Percentiles rank a stretch among this genome's conserved stretches.
Conservation (phyloP, 2,797 vertebrate species). For the Spinibarbus caldwelli region DNA sequence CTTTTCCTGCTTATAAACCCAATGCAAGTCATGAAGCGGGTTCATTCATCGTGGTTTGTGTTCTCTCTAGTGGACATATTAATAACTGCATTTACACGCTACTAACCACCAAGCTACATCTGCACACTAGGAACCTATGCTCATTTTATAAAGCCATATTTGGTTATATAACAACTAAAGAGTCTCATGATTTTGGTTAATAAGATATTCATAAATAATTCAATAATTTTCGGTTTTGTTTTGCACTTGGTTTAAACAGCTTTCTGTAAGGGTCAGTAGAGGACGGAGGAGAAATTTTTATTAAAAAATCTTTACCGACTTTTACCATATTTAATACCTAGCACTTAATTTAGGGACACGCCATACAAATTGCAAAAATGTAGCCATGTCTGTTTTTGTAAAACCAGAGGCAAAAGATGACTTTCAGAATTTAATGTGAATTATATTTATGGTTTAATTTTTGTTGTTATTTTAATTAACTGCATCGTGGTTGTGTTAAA, state of each 20-base stretch:
- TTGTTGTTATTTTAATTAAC: not conserved
- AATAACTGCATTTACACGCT: not conserved
- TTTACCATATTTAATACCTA: not conserved
- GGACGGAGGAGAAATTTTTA: not conserved
- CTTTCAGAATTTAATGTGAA: not conserved
- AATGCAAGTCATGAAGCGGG: not conserved
- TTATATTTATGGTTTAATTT: not conserved
- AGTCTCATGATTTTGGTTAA: not conserved
- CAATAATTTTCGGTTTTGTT: not conserved
- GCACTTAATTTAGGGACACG: not conserved
- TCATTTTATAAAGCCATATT: not conserved
- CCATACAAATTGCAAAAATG: not conserved
- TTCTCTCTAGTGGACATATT: conserved; percentile 20
- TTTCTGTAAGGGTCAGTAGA: not conserved
- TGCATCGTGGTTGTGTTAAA: not conserved
- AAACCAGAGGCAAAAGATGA: not conserved
- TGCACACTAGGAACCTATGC: not conserved
- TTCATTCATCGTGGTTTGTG: not conserved
- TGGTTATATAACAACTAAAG: not conserved
- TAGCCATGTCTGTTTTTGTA: not conserved
- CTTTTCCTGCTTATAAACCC: not conserved
- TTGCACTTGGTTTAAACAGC: not conserved
- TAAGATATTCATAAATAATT: not conserved
- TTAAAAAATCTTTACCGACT: not conserved
- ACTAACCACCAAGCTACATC: not conserved